A percentile compares a stretch with the other conserved stretches of the same genome.
phyloP scores from a whole-genome alignment of 2,113 vertebrate genomes.

The Tragelaphus strepsiceros region DNA sequence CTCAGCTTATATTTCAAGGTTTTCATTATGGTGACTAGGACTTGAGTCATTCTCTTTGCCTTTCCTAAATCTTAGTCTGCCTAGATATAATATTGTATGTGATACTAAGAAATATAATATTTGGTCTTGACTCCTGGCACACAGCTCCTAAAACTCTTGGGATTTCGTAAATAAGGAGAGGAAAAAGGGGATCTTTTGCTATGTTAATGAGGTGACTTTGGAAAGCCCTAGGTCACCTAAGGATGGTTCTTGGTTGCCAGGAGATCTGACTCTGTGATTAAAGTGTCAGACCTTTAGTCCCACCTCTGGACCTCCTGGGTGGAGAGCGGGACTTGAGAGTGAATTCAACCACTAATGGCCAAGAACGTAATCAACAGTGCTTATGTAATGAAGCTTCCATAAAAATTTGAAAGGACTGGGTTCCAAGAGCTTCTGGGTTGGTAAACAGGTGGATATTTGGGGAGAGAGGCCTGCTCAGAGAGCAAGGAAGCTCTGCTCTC shows the following conservation, averaged over 20 bases:
- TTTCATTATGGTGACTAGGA: background rate
- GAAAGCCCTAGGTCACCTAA: background rate
- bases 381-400: background rate
- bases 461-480: background rate
- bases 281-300: background rate
- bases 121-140: background rate
- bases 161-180: background rate
- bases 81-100: background rate
- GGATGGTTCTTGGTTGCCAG: background rate
- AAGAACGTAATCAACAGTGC: background rate
- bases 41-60: background rate
- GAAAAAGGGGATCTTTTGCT: background rate
- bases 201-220: background rate
- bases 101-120: background rate
- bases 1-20: background rate
- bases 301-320: background rate
- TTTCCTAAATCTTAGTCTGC: background rate
- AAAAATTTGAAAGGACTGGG: background rate
- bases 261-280: background rate
- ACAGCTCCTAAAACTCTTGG: background rate
- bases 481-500: background rate
- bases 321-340: background rate
- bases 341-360: background rate
- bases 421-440: background rate
- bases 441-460: background rate